Base-by-base conservation (phyloP, 2,113 vertebrate species). In the Papio anubis region DNA sequence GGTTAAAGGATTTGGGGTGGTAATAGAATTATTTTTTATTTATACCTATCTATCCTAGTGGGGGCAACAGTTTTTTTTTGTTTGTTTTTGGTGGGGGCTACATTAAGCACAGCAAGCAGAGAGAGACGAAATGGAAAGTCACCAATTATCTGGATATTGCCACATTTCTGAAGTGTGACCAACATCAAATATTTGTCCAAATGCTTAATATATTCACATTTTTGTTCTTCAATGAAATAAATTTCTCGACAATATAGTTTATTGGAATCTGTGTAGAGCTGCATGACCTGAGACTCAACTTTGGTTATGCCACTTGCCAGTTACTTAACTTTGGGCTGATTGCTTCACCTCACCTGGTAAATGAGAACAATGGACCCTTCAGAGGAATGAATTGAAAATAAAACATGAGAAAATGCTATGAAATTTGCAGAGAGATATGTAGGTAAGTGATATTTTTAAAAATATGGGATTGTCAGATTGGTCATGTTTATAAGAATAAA, bases 21-120 rank as follows among this genome's bases (percentile, higher is more conserved):
- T 97, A 98, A 95, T 73, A 84, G 86, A 88, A 59, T 17, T 91
- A 66, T 87, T 92, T 98, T 90, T 96, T 89, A 97, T 97, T 97
- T 90, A 52, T 90, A 66, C 66, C 88, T 82, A 48, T 94, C 93
- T 96, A 92, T 95, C 95, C 96, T 96, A 2, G 12, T 45, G 93
- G 93, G 76, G 92, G 92, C 96, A 96, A 40, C 40, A 32, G 13
- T 66, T 61, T 72, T 91, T 30, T 70, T 64, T 59, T 57, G 55
- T 70, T 91, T 30, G 57, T 61, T 72, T 88, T 30, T 75, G 68
- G 20, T 23, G 17, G 66, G 72, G 9, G 18, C 50, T 43, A 21
- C 27, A 21, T 78, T 12, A 70, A 23, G 40, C 50, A 45, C 30
- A 43, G 20, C 38, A 81, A 79, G 32, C 23, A 21, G 61, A 86